These are phyloP conservation scores for Drosophila leontia DNA, from an alignment of 1,140 invertebrate species.

Conservation along the genomic window DNA sequence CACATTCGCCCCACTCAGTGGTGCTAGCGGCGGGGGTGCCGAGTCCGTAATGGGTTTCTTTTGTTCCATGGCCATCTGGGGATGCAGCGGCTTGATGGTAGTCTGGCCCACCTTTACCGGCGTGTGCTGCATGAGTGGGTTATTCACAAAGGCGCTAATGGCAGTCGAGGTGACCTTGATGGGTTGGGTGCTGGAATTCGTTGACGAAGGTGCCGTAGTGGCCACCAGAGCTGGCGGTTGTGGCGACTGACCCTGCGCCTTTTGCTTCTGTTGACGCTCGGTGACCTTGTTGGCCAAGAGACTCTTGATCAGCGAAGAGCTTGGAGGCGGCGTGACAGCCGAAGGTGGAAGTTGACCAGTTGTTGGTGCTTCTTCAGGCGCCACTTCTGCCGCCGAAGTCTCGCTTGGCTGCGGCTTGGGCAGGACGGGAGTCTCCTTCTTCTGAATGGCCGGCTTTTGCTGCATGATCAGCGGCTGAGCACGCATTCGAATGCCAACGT, in stretches of 20 bases:
- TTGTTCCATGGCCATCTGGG: conserved; percentile 60
- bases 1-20: conserved; percentile 83
- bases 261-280: conserved; percentile 85
- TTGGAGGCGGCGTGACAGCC: conserved; percentile 43
- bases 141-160: conserved; percentile 85
- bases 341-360: not conserved
- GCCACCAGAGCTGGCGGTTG: conserved; percentile 85
- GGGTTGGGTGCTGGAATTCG: conserved; percentile 46
- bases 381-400: not conserved
- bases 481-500: conserved; percentile 91
- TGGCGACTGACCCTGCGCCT: conserved; percentile 72
- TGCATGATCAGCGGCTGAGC: conserved; percentile 86
- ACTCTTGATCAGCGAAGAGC: conserved; percentile 91
- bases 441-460: conserved; percentile 35
- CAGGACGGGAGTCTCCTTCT: conserved; percentile 47
- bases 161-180: conserved; percentile 80
- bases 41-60: conserved; percentile 77
- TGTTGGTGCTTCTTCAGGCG: conserved; percentile 25
- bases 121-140: conserved; percentile 84
- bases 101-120: conserved; percentile 84
- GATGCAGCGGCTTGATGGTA: conserved; percentile 82
- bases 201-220: conserved; percentile 83
- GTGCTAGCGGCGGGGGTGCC: conserved; percentile 86
- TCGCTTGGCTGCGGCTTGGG: conserved; percentile 23
- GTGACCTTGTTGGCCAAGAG: conserved; percentile 94